phyloP scores from a whole-genome alignment of 53 echinoderm and acorn worm species.

The Holothuria scabra region DNA sequence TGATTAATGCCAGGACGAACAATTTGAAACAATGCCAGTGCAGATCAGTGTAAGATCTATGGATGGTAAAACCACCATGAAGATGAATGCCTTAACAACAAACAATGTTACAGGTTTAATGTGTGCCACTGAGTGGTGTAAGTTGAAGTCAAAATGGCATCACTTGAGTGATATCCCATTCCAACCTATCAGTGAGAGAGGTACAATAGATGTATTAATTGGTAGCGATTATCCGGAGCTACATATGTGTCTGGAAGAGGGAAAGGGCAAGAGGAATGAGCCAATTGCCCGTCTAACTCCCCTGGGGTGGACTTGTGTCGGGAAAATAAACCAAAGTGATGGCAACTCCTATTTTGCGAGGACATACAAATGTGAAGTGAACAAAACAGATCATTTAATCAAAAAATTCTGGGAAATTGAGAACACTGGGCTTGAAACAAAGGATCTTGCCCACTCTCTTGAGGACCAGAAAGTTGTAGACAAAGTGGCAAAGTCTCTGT shows the following conservation, averaged over 20 bases:
- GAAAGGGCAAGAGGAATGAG: conserved; percentile 19
- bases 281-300: conserved; percentile 11
- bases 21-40: conserved; percentile 40
- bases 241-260: neutral
- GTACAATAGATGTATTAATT: neutral
- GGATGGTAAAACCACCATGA: conserved; percentile 29
- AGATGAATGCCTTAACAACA: conserved; percentile 17
- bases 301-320: conserved; percentile 20
- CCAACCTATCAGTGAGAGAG: conserved; percentile 24
- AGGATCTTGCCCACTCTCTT: neutral
- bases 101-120: conserved; percentile 29
- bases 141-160: conserved; percentile 15
- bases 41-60: conserved; percentile 15
- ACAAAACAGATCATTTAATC: neutral
- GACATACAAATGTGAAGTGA: neutral
- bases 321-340: neutral
- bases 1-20: conserved; percentile 16
- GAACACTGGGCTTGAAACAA: neutral
- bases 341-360: neutral
- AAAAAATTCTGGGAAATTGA: conserved; percentile 22
- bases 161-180: conserved; percentile 35
- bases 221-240: conserved; percentile 9
- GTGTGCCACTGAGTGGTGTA: conserved; percentile 33
- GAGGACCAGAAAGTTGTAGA: neutral
- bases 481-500: neutral